phyloP scores from a whole-genome alignment of 2,113 vertebrate species.

The Thinocorus orbignyianus region DNA sequence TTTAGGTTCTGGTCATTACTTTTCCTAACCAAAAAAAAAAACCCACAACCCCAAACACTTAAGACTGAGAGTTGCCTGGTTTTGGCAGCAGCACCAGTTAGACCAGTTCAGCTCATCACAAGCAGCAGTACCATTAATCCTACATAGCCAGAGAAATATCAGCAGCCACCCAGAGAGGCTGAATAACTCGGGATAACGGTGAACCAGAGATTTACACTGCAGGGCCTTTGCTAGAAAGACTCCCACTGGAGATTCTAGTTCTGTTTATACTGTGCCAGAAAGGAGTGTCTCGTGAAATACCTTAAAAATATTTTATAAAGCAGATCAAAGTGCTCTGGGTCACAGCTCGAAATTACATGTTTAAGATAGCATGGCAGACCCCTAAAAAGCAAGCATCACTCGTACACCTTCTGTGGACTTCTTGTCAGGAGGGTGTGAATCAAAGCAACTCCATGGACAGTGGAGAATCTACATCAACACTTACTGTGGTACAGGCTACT shows the following conservation, averaged over 20 bases:
- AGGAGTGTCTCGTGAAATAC: not conserved
- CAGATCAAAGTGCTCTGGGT: not conserved
- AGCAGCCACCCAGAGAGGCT: not conserved
- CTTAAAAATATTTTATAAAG: not conserved
- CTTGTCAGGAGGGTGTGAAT: not conserved
- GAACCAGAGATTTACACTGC: not conserved
- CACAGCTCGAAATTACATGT: not conserved
- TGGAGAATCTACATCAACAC: not conserved
- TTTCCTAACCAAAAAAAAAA: not conserved
- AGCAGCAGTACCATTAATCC: not conserved
- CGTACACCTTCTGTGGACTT: not conserved
- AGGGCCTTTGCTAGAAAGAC: not conserved
- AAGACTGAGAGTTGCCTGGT: not conserved
- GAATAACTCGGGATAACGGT: not conserved
- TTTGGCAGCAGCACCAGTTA: not conserved
- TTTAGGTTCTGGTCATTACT: not conserved
- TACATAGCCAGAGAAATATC: not conserved
- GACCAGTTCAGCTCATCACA: not conserved
- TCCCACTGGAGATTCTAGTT: not conserved
- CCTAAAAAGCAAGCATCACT: conserved; percentile 9
- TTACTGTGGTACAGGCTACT: not conserved
- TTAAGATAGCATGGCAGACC: not conserved
- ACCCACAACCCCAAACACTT: too few relatives aligned
- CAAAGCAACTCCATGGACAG: not conserved
- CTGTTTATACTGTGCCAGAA: not conserved